These are phyloP conservation scores for Laterallus jamaicensis DNA, from an alignment of 2,113 vertebrate species.

Conservation along the genomic window DNA sequence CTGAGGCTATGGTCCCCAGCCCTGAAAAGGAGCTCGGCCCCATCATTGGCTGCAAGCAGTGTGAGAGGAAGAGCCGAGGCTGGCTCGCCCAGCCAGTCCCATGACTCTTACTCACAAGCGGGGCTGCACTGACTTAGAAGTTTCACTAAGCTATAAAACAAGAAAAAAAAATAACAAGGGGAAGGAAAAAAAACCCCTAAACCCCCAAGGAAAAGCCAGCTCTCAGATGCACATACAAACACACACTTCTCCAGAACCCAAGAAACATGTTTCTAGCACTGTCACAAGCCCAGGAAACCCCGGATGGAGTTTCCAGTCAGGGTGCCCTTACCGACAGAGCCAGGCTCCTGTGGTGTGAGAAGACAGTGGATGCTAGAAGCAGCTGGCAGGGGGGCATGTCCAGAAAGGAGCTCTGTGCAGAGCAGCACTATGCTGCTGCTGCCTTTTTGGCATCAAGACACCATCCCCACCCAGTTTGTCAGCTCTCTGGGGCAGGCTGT, in stretches of 20 bases:
- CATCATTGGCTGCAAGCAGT: not conserved
- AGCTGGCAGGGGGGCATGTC: not conserved
- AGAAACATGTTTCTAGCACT: not conserved
- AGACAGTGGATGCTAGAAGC: fast-evolving
- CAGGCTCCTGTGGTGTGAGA: fast-evolving
- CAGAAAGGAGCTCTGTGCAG: not conserved
- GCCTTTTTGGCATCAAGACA: not conserved
- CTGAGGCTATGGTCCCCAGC: not conserved
- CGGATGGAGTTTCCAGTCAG: not conserved
- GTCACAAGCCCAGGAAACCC: not conserved
- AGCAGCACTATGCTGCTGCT: not conserved
- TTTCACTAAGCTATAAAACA: slow-evolving; percentile 18
- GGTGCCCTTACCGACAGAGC: too few species aligned
- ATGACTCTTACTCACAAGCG: slow-evolving; percentile 43
- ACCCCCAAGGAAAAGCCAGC: not conserved
- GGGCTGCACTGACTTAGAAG: not conserved
- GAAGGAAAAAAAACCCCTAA: too few species aligned
- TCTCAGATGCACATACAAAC: not conserved
- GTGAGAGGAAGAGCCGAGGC: not conserved
- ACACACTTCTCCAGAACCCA: not conserved
- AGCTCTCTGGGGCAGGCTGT: not conserved
- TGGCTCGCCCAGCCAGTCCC: not conserved
- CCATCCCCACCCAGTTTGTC: not conserved
- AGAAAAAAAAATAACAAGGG: not conserved
- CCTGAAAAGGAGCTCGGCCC: not conserved